Conservation (phyloP, 30 jellyfish, hydroid and myxozoan species). For the Clytia hemisphaerica region DNA sequence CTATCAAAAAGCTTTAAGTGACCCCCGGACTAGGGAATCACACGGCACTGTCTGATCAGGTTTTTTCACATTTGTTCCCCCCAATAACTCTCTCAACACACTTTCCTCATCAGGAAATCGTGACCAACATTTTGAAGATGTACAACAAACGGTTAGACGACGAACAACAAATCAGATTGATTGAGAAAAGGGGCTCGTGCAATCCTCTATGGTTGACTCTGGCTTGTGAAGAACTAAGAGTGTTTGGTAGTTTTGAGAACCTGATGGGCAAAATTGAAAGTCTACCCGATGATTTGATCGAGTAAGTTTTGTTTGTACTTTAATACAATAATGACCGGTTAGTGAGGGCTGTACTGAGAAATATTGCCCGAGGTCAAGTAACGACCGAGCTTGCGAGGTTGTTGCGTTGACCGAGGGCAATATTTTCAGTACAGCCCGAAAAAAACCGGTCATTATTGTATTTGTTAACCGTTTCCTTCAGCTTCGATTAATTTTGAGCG, state of each 20-base stretch:
- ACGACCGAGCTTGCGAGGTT: no score
- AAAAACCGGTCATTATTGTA: no score
- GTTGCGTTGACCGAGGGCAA: no score
- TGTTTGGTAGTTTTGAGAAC: constrained; percentile 70
- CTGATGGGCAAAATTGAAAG: constrained; percentile 59
- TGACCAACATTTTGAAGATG: constrained; percentile 65
- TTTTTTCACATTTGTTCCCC: background rate
- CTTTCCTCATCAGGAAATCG: constrained; percentile 61
- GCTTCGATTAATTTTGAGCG: no score
- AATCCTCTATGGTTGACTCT: constrained; percentile 96
- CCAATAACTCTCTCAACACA: background rate
- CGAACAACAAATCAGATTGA: constrained; percentile 64
- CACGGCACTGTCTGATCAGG: background rate
- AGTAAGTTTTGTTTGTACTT: constrained; percentile 47
- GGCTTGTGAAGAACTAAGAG: constrained; percentile 97
- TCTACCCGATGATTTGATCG: constrained; percentile 88
- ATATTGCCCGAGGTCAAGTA: no score
- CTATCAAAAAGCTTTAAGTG: no score
- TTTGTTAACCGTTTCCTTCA: no score
- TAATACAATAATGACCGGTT: no score
- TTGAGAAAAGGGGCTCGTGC: constrained; percentile 75
- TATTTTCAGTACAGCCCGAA: no score
- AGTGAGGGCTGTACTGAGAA: no score
- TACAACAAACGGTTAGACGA: constrained; percentile 83
- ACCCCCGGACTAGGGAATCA: no score